Conservation (phyloP, 2,888 invertebrate species). For the Athalia cordata region DNA sequence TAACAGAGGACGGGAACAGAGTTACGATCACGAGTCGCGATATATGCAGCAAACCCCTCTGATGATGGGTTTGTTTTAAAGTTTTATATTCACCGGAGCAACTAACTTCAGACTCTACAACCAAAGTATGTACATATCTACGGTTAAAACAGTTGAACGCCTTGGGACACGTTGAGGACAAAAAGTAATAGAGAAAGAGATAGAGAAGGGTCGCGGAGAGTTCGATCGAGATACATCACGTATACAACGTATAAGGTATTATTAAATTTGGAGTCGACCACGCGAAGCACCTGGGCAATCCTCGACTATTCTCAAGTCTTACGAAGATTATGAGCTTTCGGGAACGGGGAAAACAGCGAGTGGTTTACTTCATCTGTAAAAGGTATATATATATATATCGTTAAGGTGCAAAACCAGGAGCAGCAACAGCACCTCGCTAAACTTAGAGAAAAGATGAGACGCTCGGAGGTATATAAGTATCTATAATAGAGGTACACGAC, state of each 20-base stretch:
- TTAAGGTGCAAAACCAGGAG: no score
- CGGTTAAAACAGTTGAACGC: not conserved
- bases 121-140: not conserved
- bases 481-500: no score
- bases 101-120: conserved; percentile 26
- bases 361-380: not conserved
- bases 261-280: conserved; percentile 41
- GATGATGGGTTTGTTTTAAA: conserved; percentile 31
- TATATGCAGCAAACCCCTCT: not conserved
- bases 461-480: no score
- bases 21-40: not conserved
- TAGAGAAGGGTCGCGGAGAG: conserved; percentile 8
- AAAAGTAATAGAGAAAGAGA: not conserved
- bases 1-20: not conserved
- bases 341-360: conserved; percentile 8
- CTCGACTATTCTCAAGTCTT: conserved; percentile 32
- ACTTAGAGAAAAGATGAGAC: no score
- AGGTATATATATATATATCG: no score
- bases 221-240: conserved; percentile 44
- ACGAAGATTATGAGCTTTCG: conserved; percentile 30
- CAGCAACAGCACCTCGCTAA: no score
- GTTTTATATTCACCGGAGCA: conserved; percentile 15
- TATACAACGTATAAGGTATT: conserved; percentile 35
- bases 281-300: conserved; percentile 40
- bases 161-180: conserved; percentile 35